Percentiles rank a stretch among this genome's conserved stretches.
Evolutionary conservation across 2,888 invertebrate species (phyloP).

Genomic region (Orthosia incerta): DNA sequence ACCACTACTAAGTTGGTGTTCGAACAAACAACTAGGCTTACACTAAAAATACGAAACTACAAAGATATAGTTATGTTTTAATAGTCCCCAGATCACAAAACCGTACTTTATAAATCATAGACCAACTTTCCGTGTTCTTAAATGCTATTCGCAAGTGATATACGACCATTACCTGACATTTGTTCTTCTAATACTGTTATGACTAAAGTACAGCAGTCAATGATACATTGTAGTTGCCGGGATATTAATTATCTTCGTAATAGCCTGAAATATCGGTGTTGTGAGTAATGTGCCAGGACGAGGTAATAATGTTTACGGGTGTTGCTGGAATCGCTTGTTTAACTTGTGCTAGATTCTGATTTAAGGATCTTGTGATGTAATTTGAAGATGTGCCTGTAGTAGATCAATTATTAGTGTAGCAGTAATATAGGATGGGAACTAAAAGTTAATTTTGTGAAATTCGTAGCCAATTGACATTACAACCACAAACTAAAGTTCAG

Average conservation of each 20-base stretch:
- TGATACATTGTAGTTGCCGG: constrained; percentile 56
- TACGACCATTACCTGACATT: constrained; percentile 59
- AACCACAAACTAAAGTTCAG: no score
- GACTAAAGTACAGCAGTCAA: constrained; percentile 6
- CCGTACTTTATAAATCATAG: constrained; percentile 16
- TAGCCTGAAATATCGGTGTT: constrained; percentile 52
- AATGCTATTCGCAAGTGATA: constrained; percentile 47
- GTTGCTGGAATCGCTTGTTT: constrained; percentile 36
- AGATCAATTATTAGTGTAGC: no score
- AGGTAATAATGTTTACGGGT: constrained; percentile 39
- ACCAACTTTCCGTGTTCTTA: constrained; percentile 19
- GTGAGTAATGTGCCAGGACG: constrained; percentile 43
- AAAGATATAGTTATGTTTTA: neutral
- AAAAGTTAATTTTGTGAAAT: no score
- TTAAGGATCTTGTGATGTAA: neutral
- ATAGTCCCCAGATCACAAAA: constrained; percentile 5
- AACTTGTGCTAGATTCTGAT: constrained; percentile 15
- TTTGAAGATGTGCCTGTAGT: neutral
- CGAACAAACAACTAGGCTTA: no score
- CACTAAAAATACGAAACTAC: no score
- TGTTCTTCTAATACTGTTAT: constrained; percentile 31
- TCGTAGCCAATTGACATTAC: no score
- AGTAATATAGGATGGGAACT: no score
- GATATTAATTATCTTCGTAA: constrained; percentile 58
- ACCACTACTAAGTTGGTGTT: no score